Conservation (phyloP, 2,113 vertebrate genomes). For the Opisthocomus hoazin region DNA sequence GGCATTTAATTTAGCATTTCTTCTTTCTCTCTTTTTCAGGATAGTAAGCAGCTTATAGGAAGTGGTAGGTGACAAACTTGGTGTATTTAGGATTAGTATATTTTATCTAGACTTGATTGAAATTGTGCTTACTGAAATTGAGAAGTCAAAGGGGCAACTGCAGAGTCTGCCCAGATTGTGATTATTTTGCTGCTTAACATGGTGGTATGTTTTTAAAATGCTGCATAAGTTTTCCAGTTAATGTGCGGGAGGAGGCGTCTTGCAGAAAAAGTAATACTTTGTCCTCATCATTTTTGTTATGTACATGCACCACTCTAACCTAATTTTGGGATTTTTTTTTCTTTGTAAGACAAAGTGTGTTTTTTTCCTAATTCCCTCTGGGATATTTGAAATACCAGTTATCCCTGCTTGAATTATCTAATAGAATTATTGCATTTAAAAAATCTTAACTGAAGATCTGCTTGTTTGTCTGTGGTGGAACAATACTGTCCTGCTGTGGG, state of each 20-base stretch:
- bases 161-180: conserved; percentile 58
- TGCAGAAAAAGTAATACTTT: neutral
- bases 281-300: neutral
- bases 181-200: conserved; percentile 47
- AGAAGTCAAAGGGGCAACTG: conserved; percentile 71
- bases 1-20: conserved; percentile 79
- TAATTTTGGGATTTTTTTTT: neutral
- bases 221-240: conserved; percentile 16
- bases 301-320: neutral
- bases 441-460: neutral
- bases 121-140: conserved; percentile 76
- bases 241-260: neutral
- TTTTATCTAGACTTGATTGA: conserved; percentile 78
- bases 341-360: neutral
- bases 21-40: conserved; percentile 53
- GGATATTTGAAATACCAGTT: neutral
- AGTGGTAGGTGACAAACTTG: conserved; percentile 81
- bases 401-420: neutral
- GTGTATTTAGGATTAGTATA: conserved; percentile 76
- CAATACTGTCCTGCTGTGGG: neutral
- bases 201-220: conserved; percentile 4
- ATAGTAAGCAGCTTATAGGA: conserved; percentile 80
- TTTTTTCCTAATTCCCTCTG: neutral
- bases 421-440: neutral
- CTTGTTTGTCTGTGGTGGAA: neutral